Evolutionary conservation across 2,888 invertebrate genomes (phyloP).

Genomic region (Dryobota labecula): DNA sequence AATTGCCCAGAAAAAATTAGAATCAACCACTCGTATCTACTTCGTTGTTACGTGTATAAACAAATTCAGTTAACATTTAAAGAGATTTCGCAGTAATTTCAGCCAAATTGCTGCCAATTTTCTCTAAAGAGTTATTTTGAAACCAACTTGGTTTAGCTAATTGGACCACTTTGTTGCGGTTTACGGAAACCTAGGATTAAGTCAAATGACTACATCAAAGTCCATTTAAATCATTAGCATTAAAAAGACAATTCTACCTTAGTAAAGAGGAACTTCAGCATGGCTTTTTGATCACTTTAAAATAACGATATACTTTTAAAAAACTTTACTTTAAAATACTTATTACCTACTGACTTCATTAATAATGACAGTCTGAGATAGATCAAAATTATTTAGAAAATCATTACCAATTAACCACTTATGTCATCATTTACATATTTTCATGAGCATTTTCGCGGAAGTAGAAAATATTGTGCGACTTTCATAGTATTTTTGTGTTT

Average conservation of each 20-base stretch:
- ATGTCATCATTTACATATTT: conserved; percentile 2
- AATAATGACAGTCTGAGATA: too few species aligned
- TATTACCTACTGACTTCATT: too few species aligned
- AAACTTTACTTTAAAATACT: background rate
- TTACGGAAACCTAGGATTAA: conserved; percentile 60
- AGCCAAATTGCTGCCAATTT: conserved; percentile 64
- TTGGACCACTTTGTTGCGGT: conserved; percentile 60
- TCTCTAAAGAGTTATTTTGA: conserved; percentile 62
- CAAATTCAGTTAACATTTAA: conserved; percentile 58
- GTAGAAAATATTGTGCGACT: background rate
- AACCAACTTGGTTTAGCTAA: conserved; percentile 62
- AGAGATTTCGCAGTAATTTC: conserved; percentile 56
- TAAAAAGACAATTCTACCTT: conserved; percentile 34
- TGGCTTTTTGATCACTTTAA: background rate
- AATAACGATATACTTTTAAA: background rate
- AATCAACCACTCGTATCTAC: conserved; percentile 36
- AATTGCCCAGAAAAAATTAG: conserved; percentile 57
- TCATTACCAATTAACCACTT: background rate
- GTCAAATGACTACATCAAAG: conserved; percentile 63
- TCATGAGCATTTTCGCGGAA: background rate
- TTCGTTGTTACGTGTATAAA: conserved; percentile 57
- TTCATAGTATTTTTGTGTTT: background rate
- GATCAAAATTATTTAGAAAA: background rate
- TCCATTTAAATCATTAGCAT: conserved; percentile 54
- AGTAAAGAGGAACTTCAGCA: background rate